Base-by-base conservation (phyloP, 2,113 vertebrate species). In the Falcunculus frontatus region DNA sequence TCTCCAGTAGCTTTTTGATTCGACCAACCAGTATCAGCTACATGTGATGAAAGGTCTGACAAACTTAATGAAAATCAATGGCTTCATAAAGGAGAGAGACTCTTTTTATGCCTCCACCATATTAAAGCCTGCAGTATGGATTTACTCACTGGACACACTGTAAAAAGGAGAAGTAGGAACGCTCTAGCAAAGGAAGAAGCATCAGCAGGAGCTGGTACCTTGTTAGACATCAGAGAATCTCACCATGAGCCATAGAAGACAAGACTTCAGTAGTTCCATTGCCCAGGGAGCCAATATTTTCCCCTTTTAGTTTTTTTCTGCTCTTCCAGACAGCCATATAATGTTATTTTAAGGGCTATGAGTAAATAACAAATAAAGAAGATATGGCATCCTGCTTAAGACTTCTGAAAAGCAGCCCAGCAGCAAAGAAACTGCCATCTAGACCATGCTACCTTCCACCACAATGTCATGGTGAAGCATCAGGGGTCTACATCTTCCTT, bases 381-480 rank as follows among this genome's bases (percentile, higher is more conserved):
- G 18, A 33, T 57, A 17, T 2, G 18, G 4, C 10, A 63, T 59
- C 14, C 57, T 47, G n/a, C 13, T 67, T 42, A 77, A 90, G 56
- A 30, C 25, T 78, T 75, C 12, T 68, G 41, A 46, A 42, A 97
- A 81, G 42, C 2, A 27, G 7, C 30, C 25, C 23, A 80, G 33
- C 20, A 68, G 23, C 29, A 86, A 64, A 88, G 32, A 47, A 64
- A 11, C 10, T 47, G 4, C 20, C 10, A 15, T 19, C 27, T 59
- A 50, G 27, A 74, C 10, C 41, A 8, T 42, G 35, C 27, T 72
- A 27, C 19, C 19, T 87, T 85, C 78, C 67, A 13, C 26, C 78
- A 20, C 10, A 42, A 6, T 0, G 0, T 17, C 5, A 1, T 25
- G 22, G 16, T 37, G 52, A 77, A 72, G 5, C 53, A 39, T 27